A percentile compares a stretch with the other conserved stretches of the same genome.
These are phyloP conservation scores for Lepidurus couesii DNA, from an alignment of 1,140 invertebrate species.

Conservation along the genomic window DNA sequence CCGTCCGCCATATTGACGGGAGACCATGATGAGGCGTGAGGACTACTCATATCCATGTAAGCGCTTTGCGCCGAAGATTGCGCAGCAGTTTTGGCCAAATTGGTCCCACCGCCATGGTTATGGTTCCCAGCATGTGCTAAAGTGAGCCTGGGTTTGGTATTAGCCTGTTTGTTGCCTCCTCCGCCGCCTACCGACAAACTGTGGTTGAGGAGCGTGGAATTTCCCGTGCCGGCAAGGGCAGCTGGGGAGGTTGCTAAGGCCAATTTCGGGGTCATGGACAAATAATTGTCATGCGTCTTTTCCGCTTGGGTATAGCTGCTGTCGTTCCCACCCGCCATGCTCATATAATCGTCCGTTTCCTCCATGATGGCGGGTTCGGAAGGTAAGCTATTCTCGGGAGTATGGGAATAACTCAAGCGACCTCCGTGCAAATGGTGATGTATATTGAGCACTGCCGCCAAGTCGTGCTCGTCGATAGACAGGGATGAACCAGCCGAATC, in stretches of 20 bases:
- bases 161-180: neutral
- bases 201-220: constrained; percentile 23
- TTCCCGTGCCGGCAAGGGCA: constrained; percentile 29
- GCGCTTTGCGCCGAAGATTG: constrained; percentile 23
- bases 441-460: constrained; percentile 48
- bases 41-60: constrained; percentile 35
- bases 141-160: neutral
- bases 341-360: constrained; percentile 38
- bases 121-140: neutral
- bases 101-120: too few species aligned
- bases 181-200: too few species aligned
- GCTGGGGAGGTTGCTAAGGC: constrained; percentile 30
- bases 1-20: constrained; percentile 38
- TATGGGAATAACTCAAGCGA: constrained; percentile 53
- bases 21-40: constrained; percentile 28
- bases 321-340: constrained; percentile 33
- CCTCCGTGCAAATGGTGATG: constrained; percentile 40
- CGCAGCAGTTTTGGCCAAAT: constrained; percentile 32
- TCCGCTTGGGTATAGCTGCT: neutral
- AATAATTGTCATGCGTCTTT: constrained; percentile 32
- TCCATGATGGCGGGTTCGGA: constrained; percentile 54
- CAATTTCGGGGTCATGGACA: constrained; percentile 35
- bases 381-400: constrained; percentile 50
- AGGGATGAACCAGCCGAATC: constrained; percentile 64
- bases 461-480: constrained; percentile 51